Conservation (phyloP, 2,113 vertebrate species). For the Anthoscopus minutus region DNA sequence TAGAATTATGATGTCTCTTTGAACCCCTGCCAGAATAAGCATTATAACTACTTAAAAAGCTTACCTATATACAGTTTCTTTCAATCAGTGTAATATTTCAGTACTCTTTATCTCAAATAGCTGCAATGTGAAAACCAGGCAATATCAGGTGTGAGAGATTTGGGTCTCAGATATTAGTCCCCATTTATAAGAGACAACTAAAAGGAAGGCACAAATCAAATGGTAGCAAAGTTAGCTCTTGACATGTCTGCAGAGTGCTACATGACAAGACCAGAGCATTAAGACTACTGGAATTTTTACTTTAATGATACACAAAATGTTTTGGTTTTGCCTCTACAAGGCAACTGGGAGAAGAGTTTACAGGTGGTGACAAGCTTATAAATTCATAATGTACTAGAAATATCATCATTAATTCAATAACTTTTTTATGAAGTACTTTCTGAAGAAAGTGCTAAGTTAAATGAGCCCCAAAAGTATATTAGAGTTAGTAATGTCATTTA, state of each 20-base stretch:
- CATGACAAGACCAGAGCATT: neutral
- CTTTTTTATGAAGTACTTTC: slow-evolving; percentile 64
- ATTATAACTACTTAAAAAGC: neutral
- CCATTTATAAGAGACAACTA: slow-evolving; percentile 1
- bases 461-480: slow-evolving; percentile 49
- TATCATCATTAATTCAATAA: slow-evolving; percentile 68
- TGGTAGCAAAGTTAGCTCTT: neutral
- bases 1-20: rapidly evolving
- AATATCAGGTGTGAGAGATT: neutral
- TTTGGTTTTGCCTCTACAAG: slow-evolving; percentile 48
- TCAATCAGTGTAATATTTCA: neutral
- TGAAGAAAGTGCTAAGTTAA: slow-evolving; percentile 55
- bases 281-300: slow-evolving; percentile 19
- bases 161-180: neutral
- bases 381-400: slow-evolving; percentile 55
- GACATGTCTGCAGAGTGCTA: slow-evolving; percentile 3
- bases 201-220: slow-evolving; percentile 17
- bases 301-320: slow-evolving; percentile 37
- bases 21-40: neutral
- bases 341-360: slow-evolving; percentile 56
- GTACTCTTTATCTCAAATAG: neutral
- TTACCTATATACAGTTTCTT: neutral
- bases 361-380: slow-evolving; percentile 44
- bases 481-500: slow-evolving; percentile 59
- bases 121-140: neutral